Percentiles rank a stretch among this genome's conserved stretches.
Evolutionary conservation across 1,140 invertebrate species (phyloP).

Genomic region (Drosophila oshimai): DNA sequence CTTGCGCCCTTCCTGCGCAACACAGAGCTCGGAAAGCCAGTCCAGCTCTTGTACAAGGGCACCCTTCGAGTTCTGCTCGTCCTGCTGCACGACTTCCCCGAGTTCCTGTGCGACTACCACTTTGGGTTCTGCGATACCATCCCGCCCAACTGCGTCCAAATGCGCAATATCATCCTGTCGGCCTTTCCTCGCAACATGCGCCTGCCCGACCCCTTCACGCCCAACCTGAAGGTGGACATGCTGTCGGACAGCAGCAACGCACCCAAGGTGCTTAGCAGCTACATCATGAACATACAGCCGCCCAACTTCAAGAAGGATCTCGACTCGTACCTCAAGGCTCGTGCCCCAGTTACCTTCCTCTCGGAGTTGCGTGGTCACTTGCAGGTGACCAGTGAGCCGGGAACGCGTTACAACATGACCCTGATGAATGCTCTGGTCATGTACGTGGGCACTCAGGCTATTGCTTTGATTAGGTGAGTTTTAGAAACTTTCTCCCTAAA

Average conservation of each 20-base stretch:
- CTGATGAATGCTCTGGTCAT: conserved; percentile 98
- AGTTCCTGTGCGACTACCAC: conserved; percentile 99
- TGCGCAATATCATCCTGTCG: conserved; percentile 98
- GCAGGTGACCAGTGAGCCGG: conserved; percentile 92
- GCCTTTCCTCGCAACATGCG: conserved; percentile 99
- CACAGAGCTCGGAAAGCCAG: conserved; percentile 96
- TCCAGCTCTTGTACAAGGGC: conserved; percentile 97
- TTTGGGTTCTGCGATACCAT: conserved; percentile 99
- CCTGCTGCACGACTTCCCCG: conserved; percentile 98
- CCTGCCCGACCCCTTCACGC: conserved; percentile 98
- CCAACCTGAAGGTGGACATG: conserved; percentile 98
- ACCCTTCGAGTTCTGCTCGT: conserved; percentile 97
- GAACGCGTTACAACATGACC: conserved; percentile 96
- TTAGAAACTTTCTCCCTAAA: not conserved
- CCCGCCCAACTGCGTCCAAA: conserved; percentile 99
- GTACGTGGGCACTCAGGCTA: conserved; percentile 98
- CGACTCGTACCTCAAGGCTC: conserved; percentile 97
- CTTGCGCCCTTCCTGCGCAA: conserved; percentile 98
- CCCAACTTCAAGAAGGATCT: conserved; percentile 96
- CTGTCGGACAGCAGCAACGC: conserved; percentile 92
- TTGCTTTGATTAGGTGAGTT: conserved; percentile 88
- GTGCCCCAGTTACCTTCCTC: conserved; percentile 97
- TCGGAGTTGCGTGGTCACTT: conserved; percentile 95
- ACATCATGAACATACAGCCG: conserved; percentile 93
- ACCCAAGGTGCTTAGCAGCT: conserved; percentile 95